phyloP scores from a whole-genome alignment of 2,888 invertebrate species.

The Oligia fasciuncula region DNA sequence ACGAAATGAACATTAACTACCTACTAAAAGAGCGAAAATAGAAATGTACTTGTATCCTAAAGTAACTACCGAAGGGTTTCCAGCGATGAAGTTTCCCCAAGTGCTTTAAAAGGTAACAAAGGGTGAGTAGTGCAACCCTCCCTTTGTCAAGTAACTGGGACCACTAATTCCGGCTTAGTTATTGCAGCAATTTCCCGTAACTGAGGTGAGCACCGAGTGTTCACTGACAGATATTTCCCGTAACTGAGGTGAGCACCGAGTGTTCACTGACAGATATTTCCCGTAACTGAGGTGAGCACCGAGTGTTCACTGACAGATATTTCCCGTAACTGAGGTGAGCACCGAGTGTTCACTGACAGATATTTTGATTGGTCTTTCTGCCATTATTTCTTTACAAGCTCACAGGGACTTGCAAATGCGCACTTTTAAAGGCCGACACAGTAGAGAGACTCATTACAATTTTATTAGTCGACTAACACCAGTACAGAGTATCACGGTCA shows the following conservation, averaged over 20 bases:
- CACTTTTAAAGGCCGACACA: conserved; percentile 53
- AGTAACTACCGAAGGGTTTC: background rate
- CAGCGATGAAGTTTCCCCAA: background rate
- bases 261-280: too few relatives aligned
- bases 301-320: background rate
- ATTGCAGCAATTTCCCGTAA: background rate
- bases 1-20: background rate
- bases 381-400: background rate
- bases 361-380: conserved; percentile 7
- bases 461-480: conserved; percentile 57
- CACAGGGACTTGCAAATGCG: conserved; percentile 47
- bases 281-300: background rate
- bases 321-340: background rate
- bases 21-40: background rate
- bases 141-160: background rate
- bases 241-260: too few relatives aligned
- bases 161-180: background rate
- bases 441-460: conserved; percentile 54
- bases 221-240: too few relatives aligned
- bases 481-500: conserved; percentile 49
- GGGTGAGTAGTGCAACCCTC: background rate
- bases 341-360: background rate
- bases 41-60: background rate
- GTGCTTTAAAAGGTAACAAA: background rate
- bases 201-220: too few relatives aligned